A percentile compares a stretch with the other conserved stretches of the same genome.
Evolutionary conservation across 2,113 vertebrate species (phyloP).

Genomic region (Embiotoca jacksoni): DNA sequence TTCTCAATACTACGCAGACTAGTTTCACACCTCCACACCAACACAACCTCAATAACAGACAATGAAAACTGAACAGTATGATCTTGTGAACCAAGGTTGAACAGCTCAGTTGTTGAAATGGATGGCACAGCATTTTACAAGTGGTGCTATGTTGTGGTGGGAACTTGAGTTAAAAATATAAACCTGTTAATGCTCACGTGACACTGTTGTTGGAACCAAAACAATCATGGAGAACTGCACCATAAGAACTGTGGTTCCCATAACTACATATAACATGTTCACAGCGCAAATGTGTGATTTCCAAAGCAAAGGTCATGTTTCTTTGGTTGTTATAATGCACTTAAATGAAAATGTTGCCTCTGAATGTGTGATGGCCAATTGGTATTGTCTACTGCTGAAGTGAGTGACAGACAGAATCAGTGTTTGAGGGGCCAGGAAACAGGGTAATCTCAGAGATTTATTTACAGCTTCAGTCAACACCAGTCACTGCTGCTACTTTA

Average conservation of each 20-base stretch:
- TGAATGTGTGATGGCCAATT: not conserved
- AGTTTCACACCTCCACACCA: not conserved
- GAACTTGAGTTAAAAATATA: slow-evolving; percentile 3
- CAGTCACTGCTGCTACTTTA: slow-evolving; percentile 41
- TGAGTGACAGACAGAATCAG: slow-evolving; percentile 24
- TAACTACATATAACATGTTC: not conserved
- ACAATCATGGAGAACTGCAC: not conserved
- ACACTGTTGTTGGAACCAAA: not conserved
- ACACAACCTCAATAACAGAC: no score
- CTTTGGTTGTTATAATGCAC: not conserved
- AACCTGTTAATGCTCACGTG: not conserved
- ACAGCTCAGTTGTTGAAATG: no score
- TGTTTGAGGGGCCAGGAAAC: slow-evolving; percentile 13
- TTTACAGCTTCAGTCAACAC: slow-evolving; percentile 51
- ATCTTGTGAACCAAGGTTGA: no score
- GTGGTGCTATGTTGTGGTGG: not conserved
- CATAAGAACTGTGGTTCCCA: not conserved
- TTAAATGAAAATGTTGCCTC: not conserved
- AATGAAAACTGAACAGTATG: no score
- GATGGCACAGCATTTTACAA: no score
- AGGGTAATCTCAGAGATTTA: slow-evolving; percentile 45
- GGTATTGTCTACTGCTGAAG: slow-evolving; percentile 1
- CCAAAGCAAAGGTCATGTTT: not conserved
- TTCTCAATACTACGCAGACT: not conserved
- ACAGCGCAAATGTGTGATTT: not conserved